Base-by-base conservation (phyloP, 2,113 vertebrate species). In the Rutilus rutilus region DNA sequence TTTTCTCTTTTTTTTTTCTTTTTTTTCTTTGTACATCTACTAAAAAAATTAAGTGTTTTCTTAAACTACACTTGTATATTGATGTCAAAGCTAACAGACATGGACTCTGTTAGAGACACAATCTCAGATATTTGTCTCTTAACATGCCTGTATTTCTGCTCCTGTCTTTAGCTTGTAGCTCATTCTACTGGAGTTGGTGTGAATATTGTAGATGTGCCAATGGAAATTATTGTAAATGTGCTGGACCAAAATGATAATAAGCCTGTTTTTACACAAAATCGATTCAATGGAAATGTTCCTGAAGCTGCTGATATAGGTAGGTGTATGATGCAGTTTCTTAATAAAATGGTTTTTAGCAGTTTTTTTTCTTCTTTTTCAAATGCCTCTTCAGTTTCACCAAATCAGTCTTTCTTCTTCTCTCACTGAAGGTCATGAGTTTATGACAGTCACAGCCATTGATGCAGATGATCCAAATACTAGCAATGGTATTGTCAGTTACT, bases 391-490 rank as follows among this genome's bases (percentile, higher is more conserved):
- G 27, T 17, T 67, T 8, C 2, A 21, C 47, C 27, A 42, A 42
- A 82, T 36, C 67, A 64, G 30, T 74, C 6, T 71, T 75, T n/a
- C 65, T 81, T 54, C 17, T 75, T 54, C 15, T 69, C 11, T 78
- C 17, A 30, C 50, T 83, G 25, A 52, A 93, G 96, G 95, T 60
- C 94, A 94, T 0, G 88, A 93, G 0, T 95, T 97, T 90, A 96
- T 97, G 96, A 90, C 86, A 0, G 94, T 96, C 85, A 82, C 73
- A 0, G 96, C 96, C 73, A 94, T 92, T 0, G 96, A 97, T 0
- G 89, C 88, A 0, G 96, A 97, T 0, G 95, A 96, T 0, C 2
- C 0, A 2, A 0, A 33, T 4, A 33, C 33, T 33, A 1, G 4
- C 33, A 33, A 33, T 33, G 33, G 33, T 33, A 1, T 33, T 3